phyloP scores from a whole-genome alignment of 2,888 invertebrate genomes.

The Eupithecia insigniata region DNA sequence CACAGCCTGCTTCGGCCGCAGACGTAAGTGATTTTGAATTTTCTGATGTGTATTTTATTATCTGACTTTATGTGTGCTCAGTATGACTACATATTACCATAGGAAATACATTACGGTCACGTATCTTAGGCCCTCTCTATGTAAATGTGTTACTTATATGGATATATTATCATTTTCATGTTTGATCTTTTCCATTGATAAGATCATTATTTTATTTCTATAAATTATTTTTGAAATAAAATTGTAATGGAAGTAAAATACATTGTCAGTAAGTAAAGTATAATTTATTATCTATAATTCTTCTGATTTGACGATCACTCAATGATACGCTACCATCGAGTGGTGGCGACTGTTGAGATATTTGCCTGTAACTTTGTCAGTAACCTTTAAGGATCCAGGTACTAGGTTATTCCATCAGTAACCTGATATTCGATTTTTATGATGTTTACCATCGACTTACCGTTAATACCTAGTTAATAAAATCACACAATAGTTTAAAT shows the following conservation, averaged over 20 bases:
- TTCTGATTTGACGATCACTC: neutral
- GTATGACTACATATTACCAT: slow-evolving; percentile 78
- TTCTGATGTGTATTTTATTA: slow-evolving; percentile 84
- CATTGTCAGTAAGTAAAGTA: neutral
- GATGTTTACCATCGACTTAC: neutral
- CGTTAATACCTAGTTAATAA: neutral
- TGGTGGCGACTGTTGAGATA: neutral
- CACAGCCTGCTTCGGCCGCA: slow-evolving; percentile 76
- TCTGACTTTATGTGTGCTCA: slow-evolving; percentile 80
- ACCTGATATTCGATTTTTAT: too few relatives aligned
- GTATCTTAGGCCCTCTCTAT: slow-evolving; percentile 57
- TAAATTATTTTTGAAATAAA: neutral
- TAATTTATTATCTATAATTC: neutral
- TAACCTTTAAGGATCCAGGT: neutral
- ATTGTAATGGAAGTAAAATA: neutral
- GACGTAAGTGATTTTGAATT: slow-evolving; percentile 85
- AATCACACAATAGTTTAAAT: neutral
- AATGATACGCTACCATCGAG: neutral
- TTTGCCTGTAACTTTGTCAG: neutral
- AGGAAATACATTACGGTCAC: slow-evolving; percentile 71
- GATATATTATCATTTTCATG: slow-evolving; percentile 41
- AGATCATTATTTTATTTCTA: slow-evolving; percentile 8
- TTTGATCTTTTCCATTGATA: slow-evolving; percentile 23
- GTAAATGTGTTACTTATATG: slow-evolving; percentile 52
- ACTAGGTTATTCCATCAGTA: neutral